Base-by-base conservation (phyloP, 2,797 vertebrate species). In the Enteromius unitaeniatus region DNA sequence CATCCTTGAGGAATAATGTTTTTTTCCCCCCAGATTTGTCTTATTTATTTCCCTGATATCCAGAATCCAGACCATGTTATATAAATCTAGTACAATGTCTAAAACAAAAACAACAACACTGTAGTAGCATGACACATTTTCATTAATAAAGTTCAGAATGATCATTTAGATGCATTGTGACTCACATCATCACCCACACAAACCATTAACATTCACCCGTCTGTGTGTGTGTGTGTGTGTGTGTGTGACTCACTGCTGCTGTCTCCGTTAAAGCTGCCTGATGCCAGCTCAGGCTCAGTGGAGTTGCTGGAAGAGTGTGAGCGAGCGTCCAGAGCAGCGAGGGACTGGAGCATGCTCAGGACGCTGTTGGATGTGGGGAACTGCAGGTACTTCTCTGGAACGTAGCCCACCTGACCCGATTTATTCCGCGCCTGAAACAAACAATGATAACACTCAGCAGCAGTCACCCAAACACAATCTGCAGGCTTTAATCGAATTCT, bases 361-460 rank as follows among this genome's bases (percentile, higher is more conserved):
- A 99, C 95, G 72, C 97, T 98, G 94, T 96, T 98, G 58, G 97
- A 97, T 0, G 97, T 97, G 0, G 97, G 97, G 81, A 99, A 97
- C 87, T 98, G 97, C 84, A 99, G 92, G 91, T 99, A 99, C 85
- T 99, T 99, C 93, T 99, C 97, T 0, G 98, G 98, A 65, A 99
- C 97, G 0, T 99, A 99, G 37, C 98, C 98, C 47, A 99, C 96
- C 49, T 96, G 96, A 0, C 97, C 97, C 0, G 95, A 93, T 87
- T 97, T 97, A 90, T 99, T 99, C 85, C 96, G 94, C 47, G 97
- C 98, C 98, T 99, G 94, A 93, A 89, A 95, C 79, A 0, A 42
- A 17, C 69, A 86, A 77, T 78, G 10, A 51, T n/a, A 84, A 86
- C 0, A 94, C 93, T 0, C 94, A 95, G 4, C 95, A 95, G 73